These are phyloP conservation scores for Aphis craccivora DNA, from an alignment of 1,140 invertebrate species.

Conservation along the genomic window DNA sequence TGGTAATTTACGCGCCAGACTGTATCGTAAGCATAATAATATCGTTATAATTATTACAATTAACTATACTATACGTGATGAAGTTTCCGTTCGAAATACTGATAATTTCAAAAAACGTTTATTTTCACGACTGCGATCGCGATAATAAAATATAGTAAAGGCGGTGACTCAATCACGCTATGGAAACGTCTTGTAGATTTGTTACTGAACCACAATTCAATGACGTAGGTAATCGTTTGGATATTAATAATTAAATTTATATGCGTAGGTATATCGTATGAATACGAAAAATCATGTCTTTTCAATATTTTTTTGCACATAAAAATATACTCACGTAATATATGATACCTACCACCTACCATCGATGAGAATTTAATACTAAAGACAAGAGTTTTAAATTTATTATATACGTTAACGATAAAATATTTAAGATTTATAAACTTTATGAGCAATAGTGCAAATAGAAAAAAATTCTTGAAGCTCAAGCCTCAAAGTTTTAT, in stretches of 20 bases:
- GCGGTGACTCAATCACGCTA: not conserved
- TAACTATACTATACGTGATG: not conserved
- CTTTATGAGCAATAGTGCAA: not conserved
- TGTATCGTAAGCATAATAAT: not conserved
- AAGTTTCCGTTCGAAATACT: not conserved
- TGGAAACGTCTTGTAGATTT: conserved; percentile 10
- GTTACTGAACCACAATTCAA: not conserved
- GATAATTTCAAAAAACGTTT: not conserved
- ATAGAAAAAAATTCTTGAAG: not conserved
- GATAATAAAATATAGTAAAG: not conserved
- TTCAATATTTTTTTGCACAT: not conserved
- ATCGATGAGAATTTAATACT: not conserved
- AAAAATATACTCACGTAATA: not conserved
- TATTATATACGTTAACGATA: not conserved
- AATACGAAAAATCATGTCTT: not conserved
- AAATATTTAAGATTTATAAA: not conserved
- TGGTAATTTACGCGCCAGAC: not conserved
- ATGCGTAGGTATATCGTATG: not conserved
- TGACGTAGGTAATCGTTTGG: not conserved
- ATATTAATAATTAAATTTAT: not conserved
- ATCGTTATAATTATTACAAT: not conserved
- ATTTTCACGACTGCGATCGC: not conserved
- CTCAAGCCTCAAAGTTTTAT: not conserved
- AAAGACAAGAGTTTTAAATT: not conserved
- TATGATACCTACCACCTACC: not conserved